Percentiles rank a stretch among this genome's conserved stretches.
These are phyloP conservation scores for Schizaphis graminum DNA, from an alignment of 2,888 invertebrate species.

Conservation along the genomic window DNA sequence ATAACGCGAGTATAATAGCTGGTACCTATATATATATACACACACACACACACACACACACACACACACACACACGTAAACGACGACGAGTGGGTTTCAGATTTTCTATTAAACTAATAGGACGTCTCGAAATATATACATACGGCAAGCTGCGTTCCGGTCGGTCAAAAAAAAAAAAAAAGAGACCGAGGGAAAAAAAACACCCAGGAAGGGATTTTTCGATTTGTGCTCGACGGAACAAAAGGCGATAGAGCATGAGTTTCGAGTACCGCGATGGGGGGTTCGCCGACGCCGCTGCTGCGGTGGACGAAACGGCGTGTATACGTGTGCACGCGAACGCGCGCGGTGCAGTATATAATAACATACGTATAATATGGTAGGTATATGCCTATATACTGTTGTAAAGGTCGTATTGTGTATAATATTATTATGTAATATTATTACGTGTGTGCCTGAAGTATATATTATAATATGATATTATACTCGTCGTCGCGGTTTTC, in stretches of 20 bases:
- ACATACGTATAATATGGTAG: neutral
- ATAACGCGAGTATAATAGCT: neutral
- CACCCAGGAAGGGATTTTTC: slow-evolving; percentile 37
- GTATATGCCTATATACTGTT: neutral
- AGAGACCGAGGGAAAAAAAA: neutral
- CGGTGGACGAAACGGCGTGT: neutral
- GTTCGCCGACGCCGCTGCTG: neutral
- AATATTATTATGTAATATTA: neutral
- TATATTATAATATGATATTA: neutral
- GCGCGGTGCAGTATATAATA: neutral
- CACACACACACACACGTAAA: neutral
- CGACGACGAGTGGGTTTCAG: slow-evolving; percentile 43
- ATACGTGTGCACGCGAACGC: neutral
- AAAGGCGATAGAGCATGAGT: slow-evolving; percentile 60
- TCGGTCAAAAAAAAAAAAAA: neutral
- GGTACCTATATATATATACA: neutral
- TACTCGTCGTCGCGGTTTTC: slow-evolving; percentile 4
- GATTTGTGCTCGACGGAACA: slow-evolving; percentile 36
- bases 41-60: neutral
- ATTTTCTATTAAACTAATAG: slow-evolving; percentile 64
- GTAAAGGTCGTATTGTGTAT: neutral
- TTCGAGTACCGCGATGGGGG: slow-evolving; percentile 44
- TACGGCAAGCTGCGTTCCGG: neutral
- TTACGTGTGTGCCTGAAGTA: neutral
- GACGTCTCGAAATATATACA: slow-evolving; percentile 32